phyloP scores from a whole-genome alignment of 2,113 vertebrate species.

The Ammodytes dubius region DNA sequence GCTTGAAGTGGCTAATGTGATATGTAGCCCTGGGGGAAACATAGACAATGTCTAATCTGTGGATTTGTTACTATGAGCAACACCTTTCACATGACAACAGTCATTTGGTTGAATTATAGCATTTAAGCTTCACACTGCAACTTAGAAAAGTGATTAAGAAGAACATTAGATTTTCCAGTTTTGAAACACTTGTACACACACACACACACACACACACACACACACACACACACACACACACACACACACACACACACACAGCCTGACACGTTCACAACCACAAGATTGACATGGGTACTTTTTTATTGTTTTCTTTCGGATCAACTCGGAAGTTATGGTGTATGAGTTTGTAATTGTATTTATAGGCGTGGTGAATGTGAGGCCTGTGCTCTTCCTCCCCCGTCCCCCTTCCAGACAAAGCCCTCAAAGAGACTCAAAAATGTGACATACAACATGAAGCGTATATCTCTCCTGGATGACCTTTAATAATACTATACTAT shows the following conservation, averaged over 20 bases:
- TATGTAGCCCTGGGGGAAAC: no score
- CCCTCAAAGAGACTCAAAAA: slow-evolving; percentile 25
- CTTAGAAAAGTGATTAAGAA: not conserved
- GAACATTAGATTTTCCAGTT: not conserved
- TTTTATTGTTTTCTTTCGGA: slow-evolving; percentile 39
- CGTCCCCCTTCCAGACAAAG: slow-evolving; percentile 43
- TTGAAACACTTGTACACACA: slow-evolving; percentile 1
- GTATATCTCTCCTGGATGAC: slow-evolving; percentile 58
- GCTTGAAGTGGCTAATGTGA: no score
- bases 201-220: slow-evolving; percentile 45
- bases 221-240: slow-evolving; percentile 46
- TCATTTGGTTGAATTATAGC: not conserved
- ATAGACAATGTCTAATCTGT: no score
- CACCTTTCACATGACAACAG: no score
- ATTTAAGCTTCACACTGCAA: not conserved
- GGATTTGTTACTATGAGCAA: no score
- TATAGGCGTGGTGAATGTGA: slow-evolving; percentile 77
- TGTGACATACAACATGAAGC: slow-evolving; percentile 16
- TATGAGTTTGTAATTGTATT: slow-evolving; percentile 77
- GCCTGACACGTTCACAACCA: slow-evolving; percentile 56
- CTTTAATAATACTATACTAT: slow-evolving; percentile 75
- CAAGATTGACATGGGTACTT: slow-evolving; percentile 31
- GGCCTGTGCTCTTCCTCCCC: slow-evolving; percentile 40
- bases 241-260: slow-evolving; percentile 48
- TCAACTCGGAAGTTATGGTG: slow-evolving; percentile 65